phyloP scores from a whole-genome alignment of 2,113 vertebrate species.

The Dissostichus mawsoni region DNA sequence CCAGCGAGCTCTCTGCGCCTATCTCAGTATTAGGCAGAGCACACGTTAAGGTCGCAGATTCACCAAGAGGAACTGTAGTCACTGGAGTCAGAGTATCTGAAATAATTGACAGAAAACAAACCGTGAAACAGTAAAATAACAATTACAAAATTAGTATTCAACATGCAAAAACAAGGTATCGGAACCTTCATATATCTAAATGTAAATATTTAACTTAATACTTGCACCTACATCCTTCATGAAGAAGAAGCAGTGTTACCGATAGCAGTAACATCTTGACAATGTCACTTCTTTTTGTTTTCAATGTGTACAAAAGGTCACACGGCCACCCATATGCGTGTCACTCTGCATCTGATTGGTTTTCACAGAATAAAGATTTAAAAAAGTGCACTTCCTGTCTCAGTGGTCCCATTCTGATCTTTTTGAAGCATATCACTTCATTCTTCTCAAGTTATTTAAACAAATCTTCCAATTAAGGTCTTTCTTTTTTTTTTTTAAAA shows the following conservation, averaged over 20 bases:
- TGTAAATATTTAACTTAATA: neutral
- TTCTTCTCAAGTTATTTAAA: neutral
- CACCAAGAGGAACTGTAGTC: neutral
- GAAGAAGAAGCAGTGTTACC: conserved; percentile 5
- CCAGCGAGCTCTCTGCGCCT: neutral
- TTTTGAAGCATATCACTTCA: neutral
- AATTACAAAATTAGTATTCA: too few species aligned
- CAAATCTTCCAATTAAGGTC: neutral
- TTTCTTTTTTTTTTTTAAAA: too few species aligned
- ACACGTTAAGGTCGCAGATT: conserved; percentile 15
- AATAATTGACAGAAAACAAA: neutral
- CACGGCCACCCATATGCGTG: neutral
- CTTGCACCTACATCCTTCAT: conserved; percentile 30
- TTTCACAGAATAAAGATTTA: neutral
- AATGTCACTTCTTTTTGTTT: neutral
- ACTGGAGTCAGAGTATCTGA: conserved; percentile 30
- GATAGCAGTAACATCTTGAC: conserved; percentile 30
- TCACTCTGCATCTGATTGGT: conserved; percentile 26
- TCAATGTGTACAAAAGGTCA: neutral
- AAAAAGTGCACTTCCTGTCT: neutral
- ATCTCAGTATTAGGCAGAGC: rapidly evolving
- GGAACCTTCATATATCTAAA: neutral
- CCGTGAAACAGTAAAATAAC: neutral
- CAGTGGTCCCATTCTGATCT: neutral
- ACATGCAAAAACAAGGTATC: rapidly evolving